These are phyloP conservation scores for Chlorodrepanis virens DNA, from an alignment of 2,113 vertebrate species.

Conservation along the genomic window DNA sequence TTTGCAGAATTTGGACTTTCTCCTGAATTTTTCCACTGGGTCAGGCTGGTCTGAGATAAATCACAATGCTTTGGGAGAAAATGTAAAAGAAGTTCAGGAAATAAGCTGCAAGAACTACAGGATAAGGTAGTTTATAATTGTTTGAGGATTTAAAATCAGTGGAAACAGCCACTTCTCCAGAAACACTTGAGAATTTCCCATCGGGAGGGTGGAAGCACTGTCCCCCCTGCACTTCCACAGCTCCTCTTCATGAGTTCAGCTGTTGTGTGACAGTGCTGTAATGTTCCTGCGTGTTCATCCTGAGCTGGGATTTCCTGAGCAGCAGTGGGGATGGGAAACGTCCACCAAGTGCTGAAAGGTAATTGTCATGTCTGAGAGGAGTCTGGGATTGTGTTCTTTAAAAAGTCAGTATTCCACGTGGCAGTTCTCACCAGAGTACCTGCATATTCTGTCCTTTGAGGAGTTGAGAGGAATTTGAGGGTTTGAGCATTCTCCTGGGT, in stretches of 20 bases:
- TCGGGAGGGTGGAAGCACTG: background rate
- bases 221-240: background rate
- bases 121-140: background rate
- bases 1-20: background rate
- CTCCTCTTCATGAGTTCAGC: background rate
- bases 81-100: background rate
- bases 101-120: background rate
- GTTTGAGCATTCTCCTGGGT: background rate
- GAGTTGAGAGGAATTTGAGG: background rate
- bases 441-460: background rate
- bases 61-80: background rate
- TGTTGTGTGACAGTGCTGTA: background rate
- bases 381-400: background rate
- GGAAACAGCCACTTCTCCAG: background rate
- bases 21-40: background rate
- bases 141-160: background rate
- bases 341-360: background rate
- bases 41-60: background rate
- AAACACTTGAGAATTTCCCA: background rate
- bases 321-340: background rate
- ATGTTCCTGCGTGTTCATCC: fast-evolving
- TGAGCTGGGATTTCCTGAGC: background rate
- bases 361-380: background rate
- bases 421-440: too few species aligned
- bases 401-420: fast-evolving